Evolutionary conservation across 2,797 vertebrate genomes (phyloP).

Genomic region (Hippocampus kuda): DNA sequence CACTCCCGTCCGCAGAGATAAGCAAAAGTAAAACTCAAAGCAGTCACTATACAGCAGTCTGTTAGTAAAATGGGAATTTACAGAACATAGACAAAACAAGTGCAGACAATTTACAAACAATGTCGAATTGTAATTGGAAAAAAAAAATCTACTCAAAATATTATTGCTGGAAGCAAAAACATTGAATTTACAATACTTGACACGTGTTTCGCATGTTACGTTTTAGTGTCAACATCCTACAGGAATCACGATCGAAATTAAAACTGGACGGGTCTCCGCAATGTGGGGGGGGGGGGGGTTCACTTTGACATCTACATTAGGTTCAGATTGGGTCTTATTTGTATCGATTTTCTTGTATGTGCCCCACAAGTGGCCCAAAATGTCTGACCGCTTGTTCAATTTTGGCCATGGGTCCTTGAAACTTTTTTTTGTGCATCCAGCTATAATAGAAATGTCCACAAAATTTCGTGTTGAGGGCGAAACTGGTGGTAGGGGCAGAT

Average conservation of each 20-base stretch:
- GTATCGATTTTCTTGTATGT: no score
- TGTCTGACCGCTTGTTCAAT: no score
- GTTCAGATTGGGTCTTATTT: no score
- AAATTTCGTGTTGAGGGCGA: not conserved
- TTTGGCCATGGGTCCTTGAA: no score
- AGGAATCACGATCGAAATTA: not conserved
- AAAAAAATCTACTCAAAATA: conserved; percentile 8
- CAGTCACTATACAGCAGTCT: conserved; percentile 57
- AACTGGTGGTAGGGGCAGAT: not conserved
- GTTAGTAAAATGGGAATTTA: conserved; percentile 33
- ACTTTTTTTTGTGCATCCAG: no score
- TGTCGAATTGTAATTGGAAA: not conserved
- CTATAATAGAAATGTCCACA: not conserved
- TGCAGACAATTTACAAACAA: conserved; percentile 6
- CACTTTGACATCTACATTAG: not conserved
- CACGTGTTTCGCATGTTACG: not conserved
- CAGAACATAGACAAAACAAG: conserved; percentile 30
- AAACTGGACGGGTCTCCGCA: not conserved
- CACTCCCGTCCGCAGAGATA: conserved; percentile 27
- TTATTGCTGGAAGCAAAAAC: not conserved
- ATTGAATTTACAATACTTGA: not conserved
- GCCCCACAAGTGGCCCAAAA: no score
- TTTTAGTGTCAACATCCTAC: not conserved
- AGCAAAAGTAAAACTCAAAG: conserved; percentile 45
- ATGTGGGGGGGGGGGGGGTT: no score